Percentiles rank a stretch among this genome's conserved stretches.
Conservation (phyloP, 2,888 invertebrate species). For the Augiades crinisus region DNA sequence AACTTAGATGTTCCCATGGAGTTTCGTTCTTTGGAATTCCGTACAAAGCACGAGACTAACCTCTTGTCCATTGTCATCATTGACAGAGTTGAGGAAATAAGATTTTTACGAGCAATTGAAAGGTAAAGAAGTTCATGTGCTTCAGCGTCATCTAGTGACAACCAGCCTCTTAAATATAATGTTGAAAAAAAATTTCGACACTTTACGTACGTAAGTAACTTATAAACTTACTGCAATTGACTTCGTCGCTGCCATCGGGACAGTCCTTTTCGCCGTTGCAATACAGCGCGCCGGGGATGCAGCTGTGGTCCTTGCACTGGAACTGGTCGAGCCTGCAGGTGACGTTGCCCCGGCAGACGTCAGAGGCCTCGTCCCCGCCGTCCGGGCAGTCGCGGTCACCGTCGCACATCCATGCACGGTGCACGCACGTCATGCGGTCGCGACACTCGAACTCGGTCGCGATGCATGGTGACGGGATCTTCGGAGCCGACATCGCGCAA, state of each 20-base stretch:
- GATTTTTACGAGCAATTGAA: too few species aligned
- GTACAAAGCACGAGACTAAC: too few species aligned
- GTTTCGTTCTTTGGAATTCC: too few species aligned
- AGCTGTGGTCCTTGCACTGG: constrained; percentile 90
- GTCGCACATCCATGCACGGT: constrained; percentile 91
- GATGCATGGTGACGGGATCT: constrained; percentile 84
- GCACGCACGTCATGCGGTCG: constrained; percentile 90
- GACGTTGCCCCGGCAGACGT: constrained; percentile 84
- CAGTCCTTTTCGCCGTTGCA: constrained; percentile 93
- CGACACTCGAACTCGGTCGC: constrained; percentile 89
- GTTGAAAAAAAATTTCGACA: too few species aligned
- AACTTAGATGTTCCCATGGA: too few species aligned
- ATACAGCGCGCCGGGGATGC: constrained; percentile 89
- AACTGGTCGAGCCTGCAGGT: constrained; percentile 94
- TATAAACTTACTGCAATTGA: constrained; percentile 86
- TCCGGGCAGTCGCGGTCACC: constrained; percentile 92
- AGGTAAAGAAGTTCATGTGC: too few species aligned
- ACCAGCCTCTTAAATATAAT: too few species aligned
- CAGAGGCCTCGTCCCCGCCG: constrained; percentile 88
- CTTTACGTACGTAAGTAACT: too few species aligned
- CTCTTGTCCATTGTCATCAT: too few species aligned
- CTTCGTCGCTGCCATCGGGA: constrained; percentile 92
- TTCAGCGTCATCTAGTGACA: too few species aligned
- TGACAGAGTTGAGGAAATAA: too few species aligned
- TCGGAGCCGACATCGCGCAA: constrained; percentile 76